Conservation (phyloP, 1,140 invertebrate species). For the Caerostris darwini region DNA sequence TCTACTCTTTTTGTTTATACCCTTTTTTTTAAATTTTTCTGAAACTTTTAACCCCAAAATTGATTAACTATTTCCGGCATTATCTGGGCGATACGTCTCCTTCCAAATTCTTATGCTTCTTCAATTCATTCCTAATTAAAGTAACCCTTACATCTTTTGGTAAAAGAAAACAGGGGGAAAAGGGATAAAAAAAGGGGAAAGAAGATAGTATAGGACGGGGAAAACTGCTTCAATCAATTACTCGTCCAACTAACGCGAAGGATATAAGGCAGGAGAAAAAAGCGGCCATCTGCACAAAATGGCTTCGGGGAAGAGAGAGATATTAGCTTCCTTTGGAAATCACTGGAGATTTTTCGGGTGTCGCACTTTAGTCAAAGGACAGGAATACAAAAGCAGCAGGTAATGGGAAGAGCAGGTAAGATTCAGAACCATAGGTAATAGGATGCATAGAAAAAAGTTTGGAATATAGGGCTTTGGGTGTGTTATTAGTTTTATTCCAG, state of each 20-base stretch:
- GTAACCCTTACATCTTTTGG: neutral
- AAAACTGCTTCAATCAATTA: conserved; percentile 65
- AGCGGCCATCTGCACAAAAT: neutral
- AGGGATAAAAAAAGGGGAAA: neutral
- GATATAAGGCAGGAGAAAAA: conserved; percentile 54
- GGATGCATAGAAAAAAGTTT: too few relatives aligned
- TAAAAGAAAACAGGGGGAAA: neutral
- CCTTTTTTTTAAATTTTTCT: neutral
- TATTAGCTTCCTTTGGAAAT: conserved; percentile 64
- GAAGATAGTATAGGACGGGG: neutral
- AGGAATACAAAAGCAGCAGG: neutral
- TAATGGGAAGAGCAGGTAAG: neutral
- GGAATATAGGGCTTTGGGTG: too few relatives aligned
- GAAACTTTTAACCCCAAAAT: neutral
- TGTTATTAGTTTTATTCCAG: too few relatives aligned
- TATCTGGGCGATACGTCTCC: neutral
- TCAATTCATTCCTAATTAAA: conserved; percentile 23
- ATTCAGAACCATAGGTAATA: neutral
- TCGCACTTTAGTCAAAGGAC: neutral
- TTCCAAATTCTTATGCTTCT: neutral
- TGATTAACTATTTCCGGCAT: conserved; percentile 24
- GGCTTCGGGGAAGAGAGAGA: conserved; percentile 11
- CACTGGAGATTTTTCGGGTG: neutral
- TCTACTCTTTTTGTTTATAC: neutral
- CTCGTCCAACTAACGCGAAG: conserved; percentile 30